These are phyloP conservation scores for Notoglanidium macrostoma DNA, from an alignment of 2,797 vertebrate species.

Conservation along the genomic window DNA sequence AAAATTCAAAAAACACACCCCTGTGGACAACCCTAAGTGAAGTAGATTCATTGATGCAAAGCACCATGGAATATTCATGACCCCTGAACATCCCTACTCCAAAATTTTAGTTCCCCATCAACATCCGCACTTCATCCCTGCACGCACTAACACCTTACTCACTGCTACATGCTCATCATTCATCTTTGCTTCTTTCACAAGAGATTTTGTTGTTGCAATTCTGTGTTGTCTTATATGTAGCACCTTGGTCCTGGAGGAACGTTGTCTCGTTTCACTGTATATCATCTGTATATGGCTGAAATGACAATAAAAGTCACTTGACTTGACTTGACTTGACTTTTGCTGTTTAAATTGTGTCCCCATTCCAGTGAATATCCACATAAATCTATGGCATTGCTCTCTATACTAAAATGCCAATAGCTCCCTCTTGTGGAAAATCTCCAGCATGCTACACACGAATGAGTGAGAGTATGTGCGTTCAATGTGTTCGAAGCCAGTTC, in stretches of 20 bases:
- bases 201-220: no score
- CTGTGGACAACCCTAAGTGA: background rate
- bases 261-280: no score
- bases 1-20: background rate
- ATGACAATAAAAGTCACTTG: no score
- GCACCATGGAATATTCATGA: background rate
- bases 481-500: background rate
- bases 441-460: background rate
- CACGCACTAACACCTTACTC: background rate
- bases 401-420: background rate
- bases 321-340: no score
- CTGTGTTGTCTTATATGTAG: no score
- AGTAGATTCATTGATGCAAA: no score
- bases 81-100: background rate
- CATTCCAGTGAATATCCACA: background rate
- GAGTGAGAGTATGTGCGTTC: background rate
- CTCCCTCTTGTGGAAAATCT: background rate
- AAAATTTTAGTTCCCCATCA: background rate
- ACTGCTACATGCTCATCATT: background rate
- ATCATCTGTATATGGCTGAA: no score
- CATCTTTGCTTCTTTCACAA: background rate
- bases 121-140: background rate
- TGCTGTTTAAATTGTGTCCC: background rate
- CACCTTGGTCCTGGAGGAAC: no score
- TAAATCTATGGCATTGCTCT: background rate